These are phyloP conservation scores for Aplocera efformata DNA, from an alignment of 2,888 invertebrate genomes.

Conservation along the genomic window DNA sequence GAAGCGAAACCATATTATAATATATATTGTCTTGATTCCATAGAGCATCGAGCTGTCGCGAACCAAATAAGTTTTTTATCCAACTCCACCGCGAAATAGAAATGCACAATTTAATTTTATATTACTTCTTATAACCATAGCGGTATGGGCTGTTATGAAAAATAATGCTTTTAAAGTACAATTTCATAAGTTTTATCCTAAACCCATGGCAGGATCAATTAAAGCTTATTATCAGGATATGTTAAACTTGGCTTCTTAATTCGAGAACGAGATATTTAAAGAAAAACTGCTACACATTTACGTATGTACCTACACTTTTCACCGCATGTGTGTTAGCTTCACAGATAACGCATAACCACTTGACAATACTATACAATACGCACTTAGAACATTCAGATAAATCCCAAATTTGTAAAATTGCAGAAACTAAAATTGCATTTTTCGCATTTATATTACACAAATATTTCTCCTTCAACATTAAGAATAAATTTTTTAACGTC, in stretches of 20 bases:
- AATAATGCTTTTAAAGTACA: slow-evolving; percentile 15
- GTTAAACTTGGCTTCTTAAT: slow-evolving; percentile 13
- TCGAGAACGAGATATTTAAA: neutral
- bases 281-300: slow-evolving; percentile 6
- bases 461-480: no score
- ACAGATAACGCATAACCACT: slow-evolving; percentile 24
- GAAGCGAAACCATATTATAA: slow-evolving; percentile 31
- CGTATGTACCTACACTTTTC: slow-evolving; percentile 7
- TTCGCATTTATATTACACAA: no score
- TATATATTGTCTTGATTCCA: slow-evolving; percentile 28
- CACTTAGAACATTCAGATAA: neutral
- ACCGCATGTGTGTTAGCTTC: slow-evolving; percentile 43
- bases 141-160: slow-evolving; percentile 7
- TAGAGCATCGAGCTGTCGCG: slow-evolving; percentile 37
- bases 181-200: slow-evolving; percentile 1
- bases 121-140: slow-evolving; percentile 3
- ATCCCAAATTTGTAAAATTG: neutral
- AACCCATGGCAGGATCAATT: slow-evolving; percentile 1
- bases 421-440: no score
- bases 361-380: slow-evolving; percentile 7
- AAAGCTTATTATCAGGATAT: slow-evolving; percentile 10
- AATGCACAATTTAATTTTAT: slow-evolving; percentile 22
- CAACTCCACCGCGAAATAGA: slow-evolving; percentile 26
- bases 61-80: slow-evolving; percentile 30
- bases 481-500: no score